Conservation (phyloP, 1,140 invertebrate species). For the silkworm (Bombyx mori) region ASM3026992v2 NC_085116.1:6751001-6751500, state of each 20-base stretch:
- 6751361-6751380: conserved; percentile 41
- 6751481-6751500: conserved; percentile 25
- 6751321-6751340: conserved; percentile 2
- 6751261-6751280: conserved; percentile 3
- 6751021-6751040: conserved; percentile 30
- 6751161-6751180: not conserved
- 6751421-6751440: conserved; percentile 41
- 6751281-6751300: not conserved
- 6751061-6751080: conserved; percentile 22
- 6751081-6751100: conserved; percentile 8
- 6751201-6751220: conserved; percentile 1
- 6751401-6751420: conserved; percentile 10
- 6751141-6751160: not conserved
- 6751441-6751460: conserved; percentile 17
- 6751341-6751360: conserved; percentile 17
- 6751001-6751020: conserved; percentile 20
- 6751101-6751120: conserved; percentile 10
- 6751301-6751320: not conserved
- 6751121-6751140: conserved; percentile 5
- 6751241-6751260: conserved; percentile 2
- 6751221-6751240: conserved; percentile 1
- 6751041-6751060: conserved; percentile 38
- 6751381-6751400: conserved; percentile 37
- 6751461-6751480: conserved; percentile 25
- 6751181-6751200: conserved; percentile 3